Evolutionary conservation across 2,113 vertebrate species (phyloP).

Genomic region (Hirundichthys speculiger): DNA sequence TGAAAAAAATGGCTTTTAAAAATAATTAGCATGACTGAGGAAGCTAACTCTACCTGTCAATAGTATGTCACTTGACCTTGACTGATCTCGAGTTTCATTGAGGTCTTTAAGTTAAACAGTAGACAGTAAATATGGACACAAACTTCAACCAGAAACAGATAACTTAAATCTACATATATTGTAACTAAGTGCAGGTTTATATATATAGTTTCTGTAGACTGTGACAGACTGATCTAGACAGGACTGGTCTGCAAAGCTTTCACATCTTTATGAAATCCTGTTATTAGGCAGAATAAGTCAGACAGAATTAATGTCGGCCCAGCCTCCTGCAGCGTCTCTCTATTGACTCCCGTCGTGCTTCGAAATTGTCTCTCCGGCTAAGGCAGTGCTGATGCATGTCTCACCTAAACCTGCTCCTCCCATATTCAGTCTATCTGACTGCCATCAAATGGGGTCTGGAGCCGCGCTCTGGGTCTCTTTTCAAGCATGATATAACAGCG

Average conservation of each 20-base stretch:
- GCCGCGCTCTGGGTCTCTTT: conserved; percentile 38
- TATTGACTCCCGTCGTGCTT: conserved; percentile 28
- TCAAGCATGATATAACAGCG: conserved; percentile 61
- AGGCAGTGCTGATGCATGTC: conserved; percentile 53
- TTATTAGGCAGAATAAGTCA: conserved; percentile 38
- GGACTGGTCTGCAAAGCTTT: conserved; percentile 1
- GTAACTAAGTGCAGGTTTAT: not conserved
- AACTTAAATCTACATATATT: not conserved
- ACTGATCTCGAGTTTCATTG: too few species aligned
- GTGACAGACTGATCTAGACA: not conserved
- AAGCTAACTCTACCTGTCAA: too few species aligned
- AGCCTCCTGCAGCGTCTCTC: conserved; percentile 14
- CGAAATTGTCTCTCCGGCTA: conserved; percentile 42
- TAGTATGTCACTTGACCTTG: too few species aligned
- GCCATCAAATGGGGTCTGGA: conserved; percentile 45
- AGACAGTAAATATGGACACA: too few species aligned
- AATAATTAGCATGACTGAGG: too few species aligned
- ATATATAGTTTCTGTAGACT: not conserved
- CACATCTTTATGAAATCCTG: conserved; percentile 27
- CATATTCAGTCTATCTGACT: conserved; percentile 40
- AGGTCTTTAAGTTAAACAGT: too few species aligned
- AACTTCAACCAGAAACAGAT: too few species aligned
- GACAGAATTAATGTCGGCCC: conserved; percentile 27
- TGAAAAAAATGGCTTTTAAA: too few species aligned
- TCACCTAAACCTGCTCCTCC: conserved; percentile 45